Evolutionary conservation across 2,797 vertebrate genomes (phyloP), one percentile per base, ranked within the genome.

Genomic region (Amphiprion clarkii): DNA sequence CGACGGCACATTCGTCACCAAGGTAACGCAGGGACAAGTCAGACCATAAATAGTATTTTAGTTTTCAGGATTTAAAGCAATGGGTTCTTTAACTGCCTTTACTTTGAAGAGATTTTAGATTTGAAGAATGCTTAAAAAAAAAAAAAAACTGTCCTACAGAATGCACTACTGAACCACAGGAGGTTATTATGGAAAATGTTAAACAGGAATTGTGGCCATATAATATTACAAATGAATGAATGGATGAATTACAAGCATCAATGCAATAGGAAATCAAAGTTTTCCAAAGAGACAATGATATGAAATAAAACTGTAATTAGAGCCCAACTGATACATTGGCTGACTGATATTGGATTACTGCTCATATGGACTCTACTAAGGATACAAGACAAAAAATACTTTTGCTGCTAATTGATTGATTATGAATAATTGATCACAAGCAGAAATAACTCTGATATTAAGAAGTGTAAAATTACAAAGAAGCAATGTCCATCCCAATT

Each of bases 11-110:
- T 57, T 82, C 84, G 75, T 87, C 84, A 84, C 85, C 76, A 80
- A 78, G 87, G 87, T 56, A 92, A 90, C 88, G 39, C 68, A 11
- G 52, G 54, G 62, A 77, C 63, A 56, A 77, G 67, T 44, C 23
- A 56, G 57, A 57, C 79, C 69, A 84, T 71, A 72, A 79, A 83
- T 72, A 81, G 67, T 49, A 46, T 60, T 78, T 64, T 39, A 59
- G 51, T 66, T 67, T 57, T 33, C 54, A 75, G 14, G 70, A 59
- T 55, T 80, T 71, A 62, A 55, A 70, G 67, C 23, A 64, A 31
- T 7, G 4, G 29, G 9, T 55, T 69, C 39, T 73, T 74, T 60
- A 25, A 51, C 14, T 46, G 49, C 6, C 36, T 49, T 72, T 25
- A 17, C 46, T 71, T 58, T 60, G 60, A 74, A 25, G 11, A 31